Conservation (phyloP, 2,113 vertebrate genomes). For the Pyrgilauda ruficollis region DNA sequence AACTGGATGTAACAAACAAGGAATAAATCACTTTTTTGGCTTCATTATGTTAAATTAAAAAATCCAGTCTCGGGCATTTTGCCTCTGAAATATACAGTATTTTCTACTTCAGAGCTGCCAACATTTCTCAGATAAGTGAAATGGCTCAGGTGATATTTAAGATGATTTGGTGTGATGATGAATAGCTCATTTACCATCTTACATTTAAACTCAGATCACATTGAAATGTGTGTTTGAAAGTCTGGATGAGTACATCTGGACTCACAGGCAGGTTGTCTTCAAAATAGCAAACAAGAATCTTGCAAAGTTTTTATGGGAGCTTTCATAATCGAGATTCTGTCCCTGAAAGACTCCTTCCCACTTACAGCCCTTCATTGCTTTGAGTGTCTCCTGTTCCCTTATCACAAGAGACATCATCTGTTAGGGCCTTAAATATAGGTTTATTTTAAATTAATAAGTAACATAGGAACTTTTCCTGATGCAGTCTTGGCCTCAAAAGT, state of each 20-base stretch:
- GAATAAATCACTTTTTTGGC: neutral
- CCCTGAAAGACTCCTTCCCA: neutral
- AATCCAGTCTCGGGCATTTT: neutral
- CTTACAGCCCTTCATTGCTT: neutral
- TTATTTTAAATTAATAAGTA: neutral
- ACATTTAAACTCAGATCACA: neutral
- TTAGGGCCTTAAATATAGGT: neutral
- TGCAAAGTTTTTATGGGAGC: neutral
- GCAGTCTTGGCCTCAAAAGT: neutral
- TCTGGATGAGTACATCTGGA: neutral
- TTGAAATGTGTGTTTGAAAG: neutral
- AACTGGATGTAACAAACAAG: neutral
- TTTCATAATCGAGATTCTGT: neutral
- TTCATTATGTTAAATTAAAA: neutral
- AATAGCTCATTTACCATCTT: neutral
- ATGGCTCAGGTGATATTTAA: constrained; percentile 1
- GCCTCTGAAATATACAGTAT: neutral
- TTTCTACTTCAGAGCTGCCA: neutral
- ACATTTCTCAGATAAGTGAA: neutral
- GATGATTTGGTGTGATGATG: neutral
- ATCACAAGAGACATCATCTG: neutral
- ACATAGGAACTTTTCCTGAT: neutral
- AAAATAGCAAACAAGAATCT: neutral
- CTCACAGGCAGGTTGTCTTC: neutral
- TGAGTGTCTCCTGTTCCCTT: neutral